Evolutionary conservation across 2,797 vertebrate species (phyloP), one percentile per base, ranked within the genome.

Genomic region (Discoglossus pictus): DNA sequence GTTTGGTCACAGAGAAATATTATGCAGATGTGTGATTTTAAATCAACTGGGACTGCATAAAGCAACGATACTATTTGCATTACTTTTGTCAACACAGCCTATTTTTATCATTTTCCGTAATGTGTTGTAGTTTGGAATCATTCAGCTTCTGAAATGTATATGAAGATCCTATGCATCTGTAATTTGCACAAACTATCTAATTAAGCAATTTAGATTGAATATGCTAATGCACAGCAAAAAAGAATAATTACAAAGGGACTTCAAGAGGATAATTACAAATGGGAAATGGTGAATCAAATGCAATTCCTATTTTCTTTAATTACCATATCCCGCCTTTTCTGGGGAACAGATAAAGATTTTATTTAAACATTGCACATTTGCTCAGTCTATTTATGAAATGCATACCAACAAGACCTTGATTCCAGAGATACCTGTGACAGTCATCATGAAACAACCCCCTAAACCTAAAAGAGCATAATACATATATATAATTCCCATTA

Each of bases 151-250:
- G 64, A 7, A 78, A 43, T 52, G 47, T 75, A 73, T 21, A 73
- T n/a, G 48, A 71, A 74, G 82, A 85, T 82, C 6, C 70, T 83
- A 80, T 71, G 80, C 75, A 82, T 83, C 78, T 82, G 64, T 83
- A 84, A 87, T 84, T 81, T 81, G 77, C 81, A 74, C 75, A 83
- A 86, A 80, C 73, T 73, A 76, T 72, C 76, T 82, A 86, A 87
- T 84, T 85, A 86, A 85, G 81, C 63, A 80, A 79, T 82, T 84
- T 86, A 82, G 74, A 84, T 80, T 86, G 76, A 84, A 80, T 85
- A 82, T 86, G 80, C 76, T 80, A 85, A 86, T 83, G 54, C 51
- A 77, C 69, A 80, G 65, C 52, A 75, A 59, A 77, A 79, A 83
- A 75, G 59, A 82, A 80, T 78, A 81, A 85, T 89, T 85, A 81